Conservation (phyloP, 2,113 vertebrate species). For the Chascanopsetta lugubris region DNA sequence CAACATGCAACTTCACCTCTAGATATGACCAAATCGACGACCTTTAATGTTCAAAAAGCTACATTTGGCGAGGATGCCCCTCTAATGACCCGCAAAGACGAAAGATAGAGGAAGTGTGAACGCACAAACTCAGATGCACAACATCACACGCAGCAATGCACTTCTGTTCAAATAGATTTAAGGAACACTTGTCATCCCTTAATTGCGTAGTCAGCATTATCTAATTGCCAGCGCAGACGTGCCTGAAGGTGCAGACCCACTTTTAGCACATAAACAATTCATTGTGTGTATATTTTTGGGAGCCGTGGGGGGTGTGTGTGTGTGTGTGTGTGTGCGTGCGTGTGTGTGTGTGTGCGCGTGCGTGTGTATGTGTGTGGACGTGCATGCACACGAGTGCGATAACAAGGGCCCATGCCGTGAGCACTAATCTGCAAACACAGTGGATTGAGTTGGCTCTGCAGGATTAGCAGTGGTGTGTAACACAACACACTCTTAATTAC, state of each 20-base stretch:
- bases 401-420: slow-evolving; percentile 64
- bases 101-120: neutral
- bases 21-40: no score
- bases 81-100: neutral
- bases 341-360: slow-evolving; percentile 10
- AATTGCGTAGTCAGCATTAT: slow-evolving; percentile 56
- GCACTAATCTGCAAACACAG: slow-evolving; percentile 68
- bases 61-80: no score
- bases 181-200: slow-evolving; percentile 37
- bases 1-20: no score
- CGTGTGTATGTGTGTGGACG: neutral
- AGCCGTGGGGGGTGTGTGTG: slow-evolving; percentile 1
- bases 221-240: slow-evolving; percentile 53
- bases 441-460: slow-evolving; percentile 64
- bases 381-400: slow-evolving; percentile 15
- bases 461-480: slow-evolving; percentile 73
- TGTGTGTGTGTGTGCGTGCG: slow-evolving; percentile 15
- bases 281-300: slow-evolving; percentile 30
- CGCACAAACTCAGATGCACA: neutral
- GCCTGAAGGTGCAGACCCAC: slow-evolving; percentile 43
- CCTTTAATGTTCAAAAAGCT: no score
- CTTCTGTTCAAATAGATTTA: slow-evolving; percentile 14
- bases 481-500: slow-evolving; percentile 71
- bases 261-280: slow-evolving; percentile 64
- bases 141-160: neutral